Conservation (phyloP, 2,888 invertebrate genomes). For the Scaptodrosophila latifasciaeformis region DNA sequence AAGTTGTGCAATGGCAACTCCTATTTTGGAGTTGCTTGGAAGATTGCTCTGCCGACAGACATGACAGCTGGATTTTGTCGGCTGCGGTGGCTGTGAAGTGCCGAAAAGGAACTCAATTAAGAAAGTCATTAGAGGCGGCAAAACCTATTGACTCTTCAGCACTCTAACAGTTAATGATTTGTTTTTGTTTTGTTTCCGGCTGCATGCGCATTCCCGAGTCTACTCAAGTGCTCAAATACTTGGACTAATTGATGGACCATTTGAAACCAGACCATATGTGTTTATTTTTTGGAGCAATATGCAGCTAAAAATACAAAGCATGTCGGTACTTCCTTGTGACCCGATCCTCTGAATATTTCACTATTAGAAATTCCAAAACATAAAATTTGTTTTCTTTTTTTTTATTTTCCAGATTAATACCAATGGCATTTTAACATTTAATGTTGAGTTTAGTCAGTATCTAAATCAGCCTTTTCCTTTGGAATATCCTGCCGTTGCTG, state of each 20-base stretch:
- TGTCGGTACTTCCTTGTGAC: too few species aligned
- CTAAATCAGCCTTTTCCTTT: constrained; percentile 92
- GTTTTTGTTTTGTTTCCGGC: constrained; percentile 64
- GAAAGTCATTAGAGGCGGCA: constrained; percentile 32
- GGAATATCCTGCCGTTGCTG: constrained; percentile 91
- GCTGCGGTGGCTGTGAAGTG: constrained; percentile 13
- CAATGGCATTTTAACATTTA: constrained; percentile 92
- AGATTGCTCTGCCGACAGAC: constrained; percentile 15
- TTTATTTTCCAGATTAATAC: constrained; percentile 85
- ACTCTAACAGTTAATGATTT: constrained; percentile 43
- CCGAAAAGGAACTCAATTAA: constrained; percentile 46
- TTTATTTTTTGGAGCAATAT: constrained; percentile 7
- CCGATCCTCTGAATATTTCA: too few species aligned
- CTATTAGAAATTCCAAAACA: background rate
- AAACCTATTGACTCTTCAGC: background rate
- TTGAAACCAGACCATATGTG: too few species aligned
- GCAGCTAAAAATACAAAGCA: too few species aligned
- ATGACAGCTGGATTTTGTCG: constrained; percentile 33
- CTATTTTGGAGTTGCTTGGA: constrained; percentile 2
- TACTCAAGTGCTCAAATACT: constrained; percentile 36
- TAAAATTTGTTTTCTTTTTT: too few species aligned
- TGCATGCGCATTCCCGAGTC: constrained; percentile 33
- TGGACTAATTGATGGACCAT: constrained; percentile 1
- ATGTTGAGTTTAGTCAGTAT: constrained; percentile 90
- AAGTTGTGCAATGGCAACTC: constrained; percentile 30